phyloP scores from a whole-genome alignment of 1,140 invertebrate species.

The Scylla paramamosain region DNA sequence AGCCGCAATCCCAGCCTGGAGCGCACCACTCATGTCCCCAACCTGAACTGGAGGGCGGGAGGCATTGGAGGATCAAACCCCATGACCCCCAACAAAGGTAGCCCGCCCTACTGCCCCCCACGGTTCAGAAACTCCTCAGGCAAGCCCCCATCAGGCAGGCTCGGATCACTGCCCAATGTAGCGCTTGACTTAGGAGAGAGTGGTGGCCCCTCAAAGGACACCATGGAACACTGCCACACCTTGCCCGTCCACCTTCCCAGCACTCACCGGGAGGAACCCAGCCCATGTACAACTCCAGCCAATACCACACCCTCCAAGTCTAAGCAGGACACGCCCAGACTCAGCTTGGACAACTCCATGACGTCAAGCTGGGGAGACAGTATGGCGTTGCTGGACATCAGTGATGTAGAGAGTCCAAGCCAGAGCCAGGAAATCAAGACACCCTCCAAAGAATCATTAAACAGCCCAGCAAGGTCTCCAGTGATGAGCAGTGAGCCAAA shows the following conservation, averaged over 20 bases:
- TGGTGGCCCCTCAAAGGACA: background rate
- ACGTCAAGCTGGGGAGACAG: background rate
- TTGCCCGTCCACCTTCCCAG: slow-evolving; percentile 60
- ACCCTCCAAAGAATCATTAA: background rate
- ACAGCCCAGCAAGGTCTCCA: slow-evolving; percentile 4
- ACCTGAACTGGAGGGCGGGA: slow-evolving; percentile 63
- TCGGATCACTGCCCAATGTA: slow-evolving; percentile 68
- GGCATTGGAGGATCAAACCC: slow-evolving; percentile 44
- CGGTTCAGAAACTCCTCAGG: slow-evolving; percentile 41
- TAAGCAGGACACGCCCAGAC: background rate
- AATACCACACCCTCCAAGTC: background rate
- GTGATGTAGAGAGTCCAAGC: background rate
- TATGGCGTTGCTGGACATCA: background rate
- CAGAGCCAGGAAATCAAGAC: background rate
- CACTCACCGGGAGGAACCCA: background rate
- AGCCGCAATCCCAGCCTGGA: slow-evolving; percentile 66
- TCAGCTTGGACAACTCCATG: slow-evolving; percentile 9
- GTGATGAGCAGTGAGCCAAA: background rate
- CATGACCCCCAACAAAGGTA: slow-evolving; percentile 56
- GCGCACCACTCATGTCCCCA: slow-evolving; percentile 52
- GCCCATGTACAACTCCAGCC: background rate
- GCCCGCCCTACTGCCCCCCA: slow-evolving; percentile 34
- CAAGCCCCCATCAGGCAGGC: slow-evolving; percentile 67
- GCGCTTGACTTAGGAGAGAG: slow-evolving; percentile 56
- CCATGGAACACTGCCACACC: slow-evolving; percentile 54